Conservation (phyloP, 2,888 invertebrate genomes). For the Watsonalla cultraria region DNA sequence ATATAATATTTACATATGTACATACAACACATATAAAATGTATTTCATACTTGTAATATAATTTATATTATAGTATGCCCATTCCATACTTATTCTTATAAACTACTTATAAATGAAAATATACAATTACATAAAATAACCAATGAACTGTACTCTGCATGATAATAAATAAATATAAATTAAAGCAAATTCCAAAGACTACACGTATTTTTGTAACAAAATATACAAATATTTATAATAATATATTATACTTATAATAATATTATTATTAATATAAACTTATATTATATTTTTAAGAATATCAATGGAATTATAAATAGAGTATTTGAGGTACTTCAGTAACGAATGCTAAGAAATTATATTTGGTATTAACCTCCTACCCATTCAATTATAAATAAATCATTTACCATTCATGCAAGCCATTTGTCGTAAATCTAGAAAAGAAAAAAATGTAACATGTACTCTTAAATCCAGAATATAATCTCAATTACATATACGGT, state of each 20-base stretch:
- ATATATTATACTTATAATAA: conserved; percentile 25
- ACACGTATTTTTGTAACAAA: conserved; percentile 22
- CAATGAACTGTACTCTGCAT: conserved; percentile 10
- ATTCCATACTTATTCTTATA: conserved; percentile 20
- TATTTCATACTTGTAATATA: conserved; percentile 25
- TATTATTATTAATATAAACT: conserved; percentile 7
- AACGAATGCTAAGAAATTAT: conserved; percentile 30
- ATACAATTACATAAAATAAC: conserved; percentile 14
- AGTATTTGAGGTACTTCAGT: conserved; percentile 56
- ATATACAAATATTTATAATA: conserved; percentile 32
- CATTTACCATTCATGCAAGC: conserved; percentile 20
- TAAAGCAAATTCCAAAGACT: conserved; percentile 74
- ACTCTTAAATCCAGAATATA: neutral
- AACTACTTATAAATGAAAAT: conserved; percentile 17
- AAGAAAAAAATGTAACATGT: conserved; percentile 14
- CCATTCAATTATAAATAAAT: conserved; percentile 20
- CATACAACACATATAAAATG: conserved; percentile 20
- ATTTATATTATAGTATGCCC: too few species aligned
- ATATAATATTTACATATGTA: conserved; percentile 49
- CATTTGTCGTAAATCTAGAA: conserved; percentile 18
- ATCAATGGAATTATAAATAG: conserved; percentile 4
- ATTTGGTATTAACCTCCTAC: conserved; percentile 13
- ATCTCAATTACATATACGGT: neutral
- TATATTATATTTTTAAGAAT: too few species aligned
- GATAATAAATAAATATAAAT: conserved; percentile 28